Evolutionary conservation across 1,140 invertebrate species (phyloP).

Genomic region (Brachystomella parvula): DNA sequence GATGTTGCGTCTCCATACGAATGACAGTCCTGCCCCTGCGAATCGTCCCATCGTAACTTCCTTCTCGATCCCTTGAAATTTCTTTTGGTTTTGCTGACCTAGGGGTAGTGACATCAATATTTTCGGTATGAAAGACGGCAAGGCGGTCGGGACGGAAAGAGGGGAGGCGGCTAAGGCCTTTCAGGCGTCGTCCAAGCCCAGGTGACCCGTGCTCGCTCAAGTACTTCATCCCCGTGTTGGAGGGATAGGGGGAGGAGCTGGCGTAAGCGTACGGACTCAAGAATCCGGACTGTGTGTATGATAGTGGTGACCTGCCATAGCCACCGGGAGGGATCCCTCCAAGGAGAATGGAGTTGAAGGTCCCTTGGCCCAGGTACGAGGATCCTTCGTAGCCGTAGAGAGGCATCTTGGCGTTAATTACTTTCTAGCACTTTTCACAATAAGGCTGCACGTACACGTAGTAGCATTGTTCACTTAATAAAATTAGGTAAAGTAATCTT

Average conservation of each 20-base stretch:
- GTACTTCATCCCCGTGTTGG: background rate
- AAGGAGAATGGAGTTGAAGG: slow-evolving; percentile 3
- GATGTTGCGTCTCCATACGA: slow-evolving; percentile 53
- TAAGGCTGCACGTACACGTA: too few species aligned
- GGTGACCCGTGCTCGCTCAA: slow-evolving; percentile 29
- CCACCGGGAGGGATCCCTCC: background rate
- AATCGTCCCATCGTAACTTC: slow-evolving; percentile 49
- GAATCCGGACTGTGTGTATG: background rate
- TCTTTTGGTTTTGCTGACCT: slow-evolving; percentile 41
- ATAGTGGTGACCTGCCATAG: background rate
- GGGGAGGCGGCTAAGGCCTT: slow-evolving; percentile 50
- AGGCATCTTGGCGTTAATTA: background rate
- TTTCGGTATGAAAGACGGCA: slow-evolving; percentile 60
- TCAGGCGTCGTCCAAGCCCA: slow-evolving; percentile 41
- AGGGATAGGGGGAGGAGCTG: too few species aligned
- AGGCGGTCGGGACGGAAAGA: slow-evolving; percentile 40
- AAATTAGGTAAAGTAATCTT: too few species aligned
- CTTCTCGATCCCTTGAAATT: slow-evolving; percentile 4
- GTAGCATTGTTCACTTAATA: too few species aligned
- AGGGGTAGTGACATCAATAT: slow-evolving; percentile 63
- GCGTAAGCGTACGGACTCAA: background rate
- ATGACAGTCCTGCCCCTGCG: slow-evolving; percentile 61
- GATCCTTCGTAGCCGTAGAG: background rate
- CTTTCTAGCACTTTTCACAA: too few species aligned
- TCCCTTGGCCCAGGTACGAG: background rate